Evolutionary conservation across 2,888 invertebrate genomes (phyloP).

Genomic region (Caenorhabditis sp.): DNA sequence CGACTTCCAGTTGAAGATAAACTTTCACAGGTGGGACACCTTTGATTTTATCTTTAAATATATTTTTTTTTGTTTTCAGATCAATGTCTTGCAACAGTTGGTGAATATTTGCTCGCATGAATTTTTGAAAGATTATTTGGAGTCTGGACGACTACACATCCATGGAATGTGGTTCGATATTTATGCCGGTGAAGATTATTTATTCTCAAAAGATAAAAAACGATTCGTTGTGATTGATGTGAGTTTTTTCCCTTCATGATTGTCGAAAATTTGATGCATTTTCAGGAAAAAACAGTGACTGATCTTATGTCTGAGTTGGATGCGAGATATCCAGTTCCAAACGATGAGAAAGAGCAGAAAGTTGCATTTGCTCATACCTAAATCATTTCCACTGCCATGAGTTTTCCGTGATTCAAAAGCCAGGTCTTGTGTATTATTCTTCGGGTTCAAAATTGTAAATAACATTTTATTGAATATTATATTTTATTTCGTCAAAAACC

Average conservation of each 20-base stretch:
- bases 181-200: constrained; percentile 91
- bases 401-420: neutral
- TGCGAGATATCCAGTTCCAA: constrained; percentile 27
- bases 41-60: neutral
- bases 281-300: constrained; percentile 48
- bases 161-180: constrained; percentile 93
- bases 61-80: constrained; percentile 36
- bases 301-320: constrained; percentile 43
- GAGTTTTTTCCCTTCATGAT: constrained; percentile 74
- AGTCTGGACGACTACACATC: constrained; percentile 47
- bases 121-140: constrained; percentile 49
- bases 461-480: constrained; percentile 10
- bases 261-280: constrained; percentile 61
- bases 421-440: neutral
- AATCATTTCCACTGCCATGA: neutral
- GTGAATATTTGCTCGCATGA: constrained; percentile 59
- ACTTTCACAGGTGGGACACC: constrained; percentile 82
- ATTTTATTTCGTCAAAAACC: constrained; percentile 1
- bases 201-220: constrained; percentile 87
- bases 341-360: neutral
- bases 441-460: constrained; percentile 16
- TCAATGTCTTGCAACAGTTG: constrained; percentile 64
- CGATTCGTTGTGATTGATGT: constrained; percentile 87
- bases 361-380: neutral
- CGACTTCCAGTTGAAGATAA: constrained; percentile 88